Evolutionary conservation across 2,888 invertebrate species (phyloP), one percentile per base, ranked within the genome.

Genomic region (Loripinus fragilis): DNA sequence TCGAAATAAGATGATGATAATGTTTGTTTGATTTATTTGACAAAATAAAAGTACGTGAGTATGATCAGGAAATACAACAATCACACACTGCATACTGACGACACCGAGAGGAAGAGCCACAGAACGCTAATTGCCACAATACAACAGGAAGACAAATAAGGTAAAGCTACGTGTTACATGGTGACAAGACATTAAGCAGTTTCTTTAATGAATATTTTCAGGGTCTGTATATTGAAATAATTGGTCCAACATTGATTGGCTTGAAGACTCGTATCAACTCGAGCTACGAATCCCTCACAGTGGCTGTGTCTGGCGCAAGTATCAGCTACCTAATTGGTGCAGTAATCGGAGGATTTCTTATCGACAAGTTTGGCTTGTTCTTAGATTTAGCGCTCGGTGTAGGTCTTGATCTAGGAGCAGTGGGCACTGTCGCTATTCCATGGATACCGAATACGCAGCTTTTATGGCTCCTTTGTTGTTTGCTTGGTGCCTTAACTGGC

Each of bases 191-290:
- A n/a, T n/a, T n/a, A n/a, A n/a, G n/a, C n/a, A 42, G 42, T 17
- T 42, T 12, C 17, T 10, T 42, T 42, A 42, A 42, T 25, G 42
- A 30, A 48, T 20, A 17, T 23, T 55, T 55, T 17, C 23, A 82
- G 81, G 89, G 88, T 20, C 52, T 89, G 41, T 83, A 52, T 70
- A 33, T 83, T 50, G 88, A 88, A 74, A 82, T 88, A 2, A 80
- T 83, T 0, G 88, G 88, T 1, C 89, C 89, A 3, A 88, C 88
- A 15, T 76, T 88, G 30, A 86, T 85, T 35, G 88, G 88, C 73
- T 74, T 89, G 28, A 86, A 80, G 80, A 75, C 84, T 20, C 78
- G 84, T 20, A 74, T 85, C 0, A 67, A 80, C 12, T 78, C 80
- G 8, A 82, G 87, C 73, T 87, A 87, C 74, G 89, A 88, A 64